Evolutionary conservation across 2,797 vertebrate species (phyloP), one percentile per base, ranked within the genome.

Genomic region (Tangara arthus): DNA sequence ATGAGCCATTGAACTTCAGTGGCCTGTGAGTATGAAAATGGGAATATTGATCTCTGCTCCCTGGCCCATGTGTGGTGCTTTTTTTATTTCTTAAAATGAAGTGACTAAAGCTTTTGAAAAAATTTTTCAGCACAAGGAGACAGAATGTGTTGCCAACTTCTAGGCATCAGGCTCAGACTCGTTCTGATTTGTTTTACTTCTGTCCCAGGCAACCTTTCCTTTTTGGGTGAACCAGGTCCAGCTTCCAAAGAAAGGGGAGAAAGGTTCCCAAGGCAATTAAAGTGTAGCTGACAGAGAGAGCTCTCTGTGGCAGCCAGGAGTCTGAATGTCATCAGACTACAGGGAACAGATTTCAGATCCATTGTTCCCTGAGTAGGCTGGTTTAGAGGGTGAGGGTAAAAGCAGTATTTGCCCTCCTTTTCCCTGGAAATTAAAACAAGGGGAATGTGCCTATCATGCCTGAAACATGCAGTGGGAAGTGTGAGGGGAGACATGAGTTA

Each of bases 111-210:
- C 23, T 80, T 87, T 80, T 19, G 22, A 63, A 71, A 77, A 27
- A 15, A 11, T 2, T 2, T 30, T 41, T 30, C 24, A 46, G 24
- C 0, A 1, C 47, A 34, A 65, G 87, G 35, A 85, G 44, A 59
- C 42, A 65, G 30, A 61, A 6, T 28, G 15, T 68, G 9, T 86
- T 90, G 53, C 30, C 47, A 79, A 0, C 35, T 61, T 47, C n/a
- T 68, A 42, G 55, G 50, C 12, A 57, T 75, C 39, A 61, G 39
- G 65, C 41, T 90, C 32, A 50, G 44, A 27, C 37, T 64, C 47
- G 34, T 95, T 88, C 32, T 90, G 66, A 55, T 94, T 87, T 90
- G 55, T 68, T 87, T 83, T 61, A 82, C 28, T n/a, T 78, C 30
- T 82, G 39, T 84, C 39, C 13, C 26, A 66, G 66, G 83, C 41